A percentile compares a stretch with the other conserved stretches of the same genome.
Evolutionary conservation across 1,140 invertebrate genomes (phyloP).

Genomic region (Solenopsis fugax): DNA sequence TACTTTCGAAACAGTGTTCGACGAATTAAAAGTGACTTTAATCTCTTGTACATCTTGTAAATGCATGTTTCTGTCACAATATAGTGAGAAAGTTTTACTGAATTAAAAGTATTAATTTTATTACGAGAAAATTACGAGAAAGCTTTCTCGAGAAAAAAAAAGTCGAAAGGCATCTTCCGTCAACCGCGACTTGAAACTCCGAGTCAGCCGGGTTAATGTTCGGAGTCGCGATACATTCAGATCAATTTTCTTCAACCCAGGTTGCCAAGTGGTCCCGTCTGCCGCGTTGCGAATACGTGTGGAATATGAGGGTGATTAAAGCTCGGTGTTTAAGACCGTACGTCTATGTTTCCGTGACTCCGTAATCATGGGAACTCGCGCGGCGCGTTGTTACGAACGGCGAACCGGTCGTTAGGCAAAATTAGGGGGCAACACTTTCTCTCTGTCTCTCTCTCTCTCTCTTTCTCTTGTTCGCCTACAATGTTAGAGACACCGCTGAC

Average conservation of each 20-base stretch:
- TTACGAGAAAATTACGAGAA: neutral
- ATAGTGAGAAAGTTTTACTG: neutral
- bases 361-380: slow-evolving; percentile 58
- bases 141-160: too few relatives aligned
- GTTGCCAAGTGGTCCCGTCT: neutral
- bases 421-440: slow-evolving; percentile 54
- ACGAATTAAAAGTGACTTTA: neutral
- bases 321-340: slow-evolving; percentile 41
- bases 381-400: slow-evolving; percentile 55
- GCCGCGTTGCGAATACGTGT: neutral
- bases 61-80: neutral
- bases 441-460: neutral
- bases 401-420: slow-evolving; percentile 63
- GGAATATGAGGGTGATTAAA: slow-evolving; percentile 70
- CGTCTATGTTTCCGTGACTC: slow-evolving; percentile 71
- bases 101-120: slow-evolving; percentile 15
- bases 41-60: neutral
- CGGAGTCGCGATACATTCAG: neutral
- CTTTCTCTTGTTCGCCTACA: neutral
- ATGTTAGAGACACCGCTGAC: slow-evolving; percentile 17
- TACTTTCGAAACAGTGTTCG: neutral
- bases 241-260: neutral
- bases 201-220: neutral
- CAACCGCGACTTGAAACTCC: neutral
- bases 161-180: neutral